Conservation (phyloP, 1,140 invertebrate genomes). For the Aphis craccivora region DNA sequence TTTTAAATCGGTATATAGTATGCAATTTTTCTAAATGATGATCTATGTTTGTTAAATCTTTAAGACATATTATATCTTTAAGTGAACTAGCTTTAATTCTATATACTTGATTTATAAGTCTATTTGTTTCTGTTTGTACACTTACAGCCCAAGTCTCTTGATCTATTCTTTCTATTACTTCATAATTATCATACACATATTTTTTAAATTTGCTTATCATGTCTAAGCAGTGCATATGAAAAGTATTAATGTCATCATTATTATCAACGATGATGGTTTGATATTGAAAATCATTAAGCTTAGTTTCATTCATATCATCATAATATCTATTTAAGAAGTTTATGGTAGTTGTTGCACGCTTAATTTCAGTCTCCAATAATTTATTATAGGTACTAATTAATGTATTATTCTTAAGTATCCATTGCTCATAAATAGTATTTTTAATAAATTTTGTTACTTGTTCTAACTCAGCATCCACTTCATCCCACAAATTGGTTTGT, state of each 20-base stretch:
- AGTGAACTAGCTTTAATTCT: constrained; percentile 16
- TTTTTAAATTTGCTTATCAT: constrained; percentile 1
- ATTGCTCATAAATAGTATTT: background rate
- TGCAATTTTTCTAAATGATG: constrained; percentile 13
- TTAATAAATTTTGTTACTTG: background rate
- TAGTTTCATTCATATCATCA: constrained; percentile 28
- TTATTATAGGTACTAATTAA: background rate
- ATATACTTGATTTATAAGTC: constrained; percentile 28
- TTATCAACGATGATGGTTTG: background rate
- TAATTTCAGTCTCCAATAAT: constrained; percentile 20
- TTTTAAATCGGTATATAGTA: background rate
- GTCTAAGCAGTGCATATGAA: background rate
- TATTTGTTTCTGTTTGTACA: background rate
- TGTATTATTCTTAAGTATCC: background rate
- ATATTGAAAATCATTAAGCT: background rate
- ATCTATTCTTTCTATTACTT: background rate
- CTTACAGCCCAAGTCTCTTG: background rate
- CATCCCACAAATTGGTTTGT: constrained; percentile 36
- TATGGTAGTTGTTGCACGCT: background rate
- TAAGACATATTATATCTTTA: background rate
- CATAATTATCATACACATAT: background rate
- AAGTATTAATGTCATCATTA: background rate
- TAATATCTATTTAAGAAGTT: constrained; percentile 25
- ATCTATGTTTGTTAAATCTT: constrained; percentile 17
- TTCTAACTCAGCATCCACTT: constrained; percentile 18